Evolutionary conservation across 2,113 vertebrate genomes (phyloP).

Genomic region (Xiphophorus hellerii): DNA sequence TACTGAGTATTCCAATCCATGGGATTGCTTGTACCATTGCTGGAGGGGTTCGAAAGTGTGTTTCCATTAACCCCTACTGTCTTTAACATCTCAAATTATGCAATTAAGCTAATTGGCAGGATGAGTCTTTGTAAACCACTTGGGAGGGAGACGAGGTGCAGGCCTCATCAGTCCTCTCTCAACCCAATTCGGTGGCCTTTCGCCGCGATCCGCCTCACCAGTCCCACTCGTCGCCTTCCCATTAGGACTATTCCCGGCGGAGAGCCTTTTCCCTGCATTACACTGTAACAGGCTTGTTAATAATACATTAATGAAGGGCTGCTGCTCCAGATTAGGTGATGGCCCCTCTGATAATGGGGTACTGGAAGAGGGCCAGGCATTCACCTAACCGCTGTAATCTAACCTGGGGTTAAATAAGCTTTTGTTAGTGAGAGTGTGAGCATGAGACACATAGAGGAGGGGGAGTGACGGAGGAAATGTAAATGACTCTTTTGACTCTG

Average conservation of each 20-base stretch:
- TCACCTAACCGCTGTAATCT: conserved; percentile 85
- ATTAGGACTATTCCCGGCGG: conserved; percentile 85
- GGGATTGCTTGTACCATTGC: conserved; percentile 33
- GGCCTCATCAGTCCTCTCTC: conserved; percentile 56
- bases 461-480: conserved; percentile 62
- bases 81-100: conserved; percentile 69
- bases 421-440: conserved; percentile 64
- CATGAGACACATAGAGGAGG: conserved; percentile 11
- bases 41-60: conserved; percentile 22
- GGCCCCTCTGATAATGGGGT: conserved; percentile 88
- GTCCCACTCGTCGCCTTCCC: conserved; percentile 81
- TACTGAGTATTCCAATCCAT: neutral
- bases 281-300: conserved; percentile 90
- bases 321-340: conserved; percentile 88
- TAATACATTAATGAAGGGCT: conserved; percentile 94
- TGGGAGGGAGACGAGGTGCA: conserved; percentile 66
- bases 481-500: conserved; percentile 79
- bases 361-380: conserved; percentile 87
- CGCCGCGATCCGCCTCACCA: conserved; percentile 79
- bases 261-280: conserved; percentile 82
- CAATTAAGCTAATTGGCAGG: conserved; percentile 72
- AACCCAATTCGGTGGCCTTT: conserved; percentile 55
- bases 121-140: conserved; percentile 49
- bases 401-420: conserved; percentile 86
- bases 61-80: conserved; percentile 63